These are phyloP conservation scores for Meteorus colon DNA, from an alignment of 2,888 invertebrate genomes.

Conservation along the genomic window DNA sequence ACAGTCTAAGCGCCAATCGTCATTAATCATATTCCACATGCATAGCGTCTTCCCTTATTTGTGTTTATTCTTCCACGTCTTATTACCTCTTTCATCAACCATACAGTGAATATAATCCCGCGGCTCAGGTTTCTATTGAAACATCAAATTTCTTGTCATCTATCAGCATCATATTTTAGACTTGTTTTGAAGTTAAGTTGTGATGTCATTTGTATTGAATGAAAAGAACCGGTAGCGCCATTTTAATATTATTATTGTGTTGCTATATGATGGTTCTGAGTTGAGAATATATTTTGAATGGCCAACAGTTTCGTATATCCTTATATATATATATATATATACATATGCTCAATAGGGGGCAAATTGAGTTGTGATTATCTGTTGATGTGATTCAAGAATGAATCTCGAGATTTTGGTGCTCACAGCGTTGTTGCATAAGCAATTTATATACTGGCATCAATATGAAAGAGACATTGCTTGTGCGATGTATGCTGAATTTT, in stretches of 20 bases:
- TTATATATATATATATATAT: not conserved
- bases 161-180: conserved; percentile 28
- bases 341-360: conserved; percentile 64
- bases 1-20: conserved; percentile 61
- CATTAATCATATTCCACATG: conserved; percentile 69
- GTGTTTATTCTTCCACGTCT: conserved; percentile 36
- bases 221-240: conserved; percentile 35
- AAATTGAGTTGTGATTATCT: conserved; percentile 74
- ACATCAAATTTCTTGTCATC: conserved; percentile 42
- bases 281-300: conserved; percentile 14
- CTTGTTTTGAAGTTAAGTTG: not conserved
- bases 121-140: conserved; percentile 29
- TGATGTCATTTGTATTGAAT: conserved; percentile 34
- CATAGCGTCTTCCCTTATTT: conserved; percentile 41
- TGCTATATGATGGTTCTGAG: not conserved
- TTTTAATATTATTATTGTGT: conserved; percentile 19
- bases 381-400: conserved; percentile 70
- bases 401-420: conserved; percentile 6
- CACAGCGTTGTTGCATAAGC: not conserved
- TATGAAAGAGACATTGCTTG: not conserved
- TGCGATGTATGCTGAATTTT: not conserved
- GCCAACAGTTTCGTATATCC: conserved; percentile 12
- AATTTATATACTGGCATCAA: not conserved
- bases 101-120: not conserved
- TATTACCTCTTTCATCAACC: conserved; percentile 34